Percentiles rank a stretch among this genome's conserved stretches.
phyloP scores from a whole-genome alignment of 2,113 vertebrate genomes.

The Bombycilla garrulus region DNA sequence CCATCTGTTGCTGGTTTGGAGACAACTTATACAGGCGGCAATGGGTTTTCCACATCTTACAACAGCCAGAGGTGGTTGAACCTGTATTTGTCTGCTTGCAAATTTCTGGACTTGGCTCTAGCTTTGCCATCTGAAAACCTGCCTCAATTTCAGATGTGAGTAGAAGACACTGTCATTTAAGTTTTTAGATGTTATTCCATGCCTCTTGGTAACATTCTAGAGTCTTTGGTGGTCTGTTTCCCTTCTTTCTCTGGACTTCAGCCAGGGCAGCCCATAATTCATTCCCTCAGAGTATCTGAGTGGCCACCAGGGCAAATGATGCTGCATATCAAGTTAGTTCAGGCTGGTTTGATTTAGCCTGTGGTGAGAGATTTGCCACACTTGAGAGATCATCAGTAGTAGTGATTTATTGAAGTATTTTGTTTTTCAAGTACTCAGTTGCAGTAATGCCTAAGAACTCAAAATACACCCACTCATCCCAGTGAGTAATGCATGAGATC shows the following conservation, averaged over 20 bases:
- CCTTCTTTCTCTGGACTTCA: neutral
- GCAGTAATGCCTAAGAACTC: neutral
- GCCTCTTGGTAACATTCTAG: neutral
- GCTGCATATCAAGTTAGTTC: neutral
- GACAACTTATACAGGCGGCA: conserved; percentile 95
- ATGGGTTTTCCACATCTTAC: conserved; percentile 97
- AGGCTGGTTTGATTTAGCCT: neutral
- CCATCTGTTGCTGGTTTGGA: conserved; percentile 94
- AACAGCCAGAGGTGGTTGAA: conserved; percentile 98
- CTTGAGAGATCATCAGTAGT: neutral
- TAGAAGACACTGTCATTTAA: conserved; percentile 22
- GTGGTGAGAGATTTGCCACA: neutral
- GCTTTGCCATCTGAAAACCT: conserved; percentile 95
- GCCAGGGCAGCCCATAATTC: neutral
- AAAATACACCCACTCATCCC: neutral
- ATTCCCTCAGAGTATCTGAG: neutral
- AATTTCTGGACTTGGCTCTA: conserved; percentile 95
- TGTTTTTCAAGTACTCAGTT: neutral
- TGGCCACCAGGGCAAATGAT: neutral
- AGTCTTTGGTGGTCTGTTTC: neutral
- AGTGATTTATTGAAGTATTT: neutral
- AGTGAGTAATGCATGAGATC: neutral
- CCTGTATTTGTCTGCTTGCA: conserved; percentile 97
- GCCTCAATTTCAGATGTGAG: conserved; percentile 99
- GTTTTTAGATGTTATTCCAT: neutral